Evolutionary conservation across 2,113 vertebrate species (phyloP).

Genomic region (Neolamprologus sp.): DNA sequence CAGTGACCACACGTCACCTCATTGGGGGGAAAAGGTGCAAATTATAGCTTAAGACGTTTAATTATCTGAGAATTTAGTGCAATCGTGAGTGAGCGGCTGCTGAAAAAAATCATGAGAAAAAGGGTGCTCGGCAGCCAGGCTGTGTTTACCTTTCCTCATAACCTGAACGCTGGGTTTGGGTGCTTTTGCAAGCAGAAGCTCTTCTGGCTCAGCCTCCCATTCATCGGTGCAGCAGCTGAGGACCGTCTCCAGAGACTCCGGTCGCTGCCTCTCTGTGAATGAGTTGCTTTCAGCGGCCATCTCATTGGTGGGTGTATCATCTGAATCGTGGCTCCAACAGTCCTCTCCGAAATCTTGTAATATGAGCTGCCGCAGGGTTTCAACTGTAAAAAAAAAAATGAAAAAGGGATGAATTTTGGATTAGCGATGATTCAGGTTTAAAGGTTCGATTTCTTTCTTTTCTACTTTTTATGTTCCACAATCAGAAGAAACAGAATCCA

Average conservation of each 20-base stretch:
- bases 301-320: slow-evolving; percentile 69
- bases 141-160: slow-evolving; percentile 65
- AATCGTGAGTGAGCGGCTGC: background rate
- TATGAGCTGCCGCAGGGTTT: slow-evolving; percentile 66
- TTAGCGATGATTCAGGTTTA: accelerated
- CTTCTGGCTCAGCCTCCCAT: slow-evolving; percentile 22
- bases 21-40: background rate
- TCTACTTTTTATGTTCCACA: background rate
- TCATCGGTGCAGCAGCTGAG: slow-evolving; percentile 13
- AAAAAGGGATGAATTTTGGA: no score
- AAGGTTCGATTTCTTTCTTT: accelerated
- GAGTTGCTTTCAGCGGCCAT: slow-evolving; percentile 38
- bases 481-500: background rate
- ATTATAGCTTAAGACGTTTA: background rate
- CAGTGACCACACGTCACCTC: background rate
- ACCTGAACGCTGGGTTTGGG: slow-evolving; percentile 38
- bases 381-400: slow-evolving; percentile 30
- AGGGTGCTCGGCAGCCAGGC: background rate
- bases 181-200: background rate
- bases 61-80: background rate
- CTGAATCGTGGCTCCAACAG: slow-evolving; percentile 63
- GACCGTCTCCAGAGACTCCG: slow-evolving; percentile 30
- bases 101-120: background rate
- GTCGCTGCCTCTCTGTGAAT: background rate
- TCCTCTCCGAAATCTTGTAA: slow-evolving; percentile 60